Percentiles rank a stretch among this genome's conserved stretches.
These are phyloP conservation scores for Hydrochoerus hydrochaeris DNA, from an alignment of 2,113 vertebrate species.

Conservation along the genomic window DNA sequence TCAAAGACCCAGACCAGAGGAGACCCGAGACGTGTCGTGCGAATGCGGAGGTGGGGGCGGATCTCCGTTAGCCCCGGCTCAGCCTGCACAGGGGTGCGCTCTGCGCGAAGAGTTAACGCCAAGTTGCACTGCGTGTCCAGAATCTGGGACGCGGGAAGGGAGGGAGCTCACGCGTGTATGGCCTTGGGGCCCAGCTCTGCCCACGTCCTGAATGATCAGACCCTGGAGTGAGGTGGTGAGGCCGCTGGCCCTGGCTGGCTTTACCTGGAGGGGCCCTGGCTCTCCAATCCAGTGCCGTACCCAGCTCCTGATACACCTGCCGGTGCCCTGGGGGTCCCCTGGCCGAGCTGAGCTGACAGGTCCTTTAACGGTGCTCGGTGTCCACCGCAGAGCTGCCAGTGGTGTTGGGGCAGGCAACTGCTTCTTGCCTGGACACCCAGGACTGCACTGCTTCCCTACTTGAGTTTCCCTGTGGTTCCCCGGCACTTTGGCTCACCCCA, in stretches of 20 bases:
- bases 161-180: background rate
- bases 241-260: background rate
- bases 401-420: background rate
- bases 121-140: background rate
- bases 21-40: background rate
- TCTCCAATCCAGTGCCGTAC: background rate
- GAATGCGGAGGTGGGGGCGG: background rate
- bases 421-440: background rate
- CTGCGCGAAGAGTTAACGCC: background rate
- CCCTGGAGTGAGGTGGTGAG: background rate
- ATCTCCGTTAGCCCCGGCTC: background rate
- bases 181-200: background rate
- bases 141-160: background rate
- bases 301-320: background rate
- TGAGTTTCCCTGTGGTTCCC: background rate
- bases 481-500: background rate
- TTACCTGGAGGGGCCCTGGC: background rate
- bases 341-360: background rate
- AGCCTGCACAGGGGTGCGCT: background rate
- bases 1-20: background rate
- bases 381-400: background rate
- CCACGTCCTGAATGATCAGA: background rate
- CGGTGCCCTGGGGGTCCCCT: background rate
- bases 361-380: background rate
- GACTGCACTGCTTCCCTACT: background rate